phyloP scores from a whole-genome alignment of 2,113 vertebrate genomes.

The Marcusenius ussheri region DNA sequence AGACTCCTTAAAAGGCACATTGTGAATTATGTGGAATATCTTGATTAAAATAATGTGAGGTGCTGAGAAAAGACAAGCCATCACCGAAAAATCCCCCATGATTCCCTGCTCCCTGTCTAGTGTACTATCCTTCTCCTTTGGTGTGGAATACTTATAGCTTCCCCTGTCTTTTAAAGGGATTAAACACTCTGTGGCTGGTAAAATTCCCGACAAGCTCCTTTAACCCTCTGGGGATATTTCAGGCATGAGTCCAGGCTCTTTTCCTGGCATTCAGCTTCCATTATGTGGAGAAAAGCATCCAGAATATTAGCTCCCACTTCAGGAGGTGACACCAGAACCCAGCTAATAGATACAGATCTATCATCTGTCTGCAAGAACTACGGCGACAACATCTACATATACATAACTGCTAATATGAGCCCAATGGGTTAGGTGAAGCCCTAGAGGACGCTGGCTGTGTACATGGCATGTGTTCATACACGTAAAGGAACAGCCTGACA shows the following conservation, averaged over 20 bases:
- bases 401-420: background rate
- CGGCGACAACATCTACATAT: background rate
- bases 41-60: background rate
- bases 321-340: background rate
- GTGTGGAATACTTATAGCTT: constrained; percentile 13
- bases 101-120: background rate
- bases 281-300: background rate
- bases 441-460: background rate
- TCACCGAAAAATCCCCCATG: background rate
- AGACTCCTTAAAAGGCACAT: background rate
- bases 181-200: constrained; percentile 20
- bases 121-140: constrained; percentile 18
- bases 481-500: background rate
- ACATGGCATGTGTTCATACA: background rate
- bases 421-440: background rate
- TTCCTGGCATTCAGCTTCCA: constrained; percentile 3
- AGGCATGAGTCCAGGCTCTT: background rate
- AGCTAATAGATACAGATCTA: background rate
- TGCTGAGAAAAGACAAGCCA: background rate
- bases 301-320: background rate
- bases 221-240: constrained; percentile 20
- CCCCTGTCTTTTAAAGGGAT: constrained; percentile 22
- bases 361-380: background rate
- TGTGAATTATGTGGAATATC: background rate
- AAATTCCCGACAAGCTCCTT: constrained; percentile 31